A percentile compares a stretch with the other conserved stretches of the same genome.
Conservation (phyloP, 1,140 invertebrate species). For the Sipha flava region DNA sequence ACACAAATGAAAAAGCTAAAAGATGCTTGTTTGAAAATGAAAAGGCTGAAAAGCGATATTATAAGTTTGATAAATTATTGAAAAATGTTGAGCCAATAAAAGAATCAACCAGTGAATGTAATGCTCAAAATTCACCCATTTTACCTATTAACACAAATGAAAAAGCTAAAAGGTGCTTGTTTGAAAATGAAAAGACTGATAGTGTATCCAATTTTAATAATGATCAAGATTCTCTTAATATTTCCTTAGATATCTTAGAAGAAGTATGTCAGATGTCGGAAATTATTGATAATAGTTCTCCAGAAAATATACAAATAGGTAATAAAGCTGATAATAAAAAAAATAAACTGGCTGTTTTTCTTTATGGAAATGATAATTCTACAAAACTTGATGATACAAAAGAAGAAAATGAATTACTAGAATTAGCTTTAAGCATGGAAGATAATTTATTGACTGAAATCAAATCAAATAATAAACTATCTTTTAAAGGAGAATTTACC, state of each 20-base stretch:
- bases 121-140: neutral
- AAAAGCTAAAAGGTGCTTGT: conserved; percentile 21
- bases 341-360: neutral
- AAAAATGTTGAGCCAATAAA: neutral
- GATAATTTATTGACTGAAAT: neutral
- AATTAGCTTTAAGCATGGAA: conserved; percentile 14
- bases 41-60: neutral
- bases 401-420: conserved; percentile 5
- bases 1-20: neutral
- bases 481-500: neutral
- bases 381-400: neutral
- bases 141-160: neutral
- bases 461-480: neutral
- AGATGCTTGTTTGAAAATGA: neutral
- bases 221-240: conserved; percentile 25
- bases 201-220: neutral
- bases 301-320: neutral
- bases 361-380: neutral
- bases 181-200: neutral
- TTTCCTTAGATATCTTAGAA: conserved; percentile 22
- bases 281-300: neutral
- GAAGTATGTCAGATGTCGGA: conserved; percentile 26
- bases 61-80: neutral
- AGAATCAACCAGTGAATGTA: neutral
- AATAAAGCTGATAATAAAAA: neutral